Conservation (phyloP, 2,888 invertebrate genomes). For the Chrysotoxum bicinctum region DNA sequence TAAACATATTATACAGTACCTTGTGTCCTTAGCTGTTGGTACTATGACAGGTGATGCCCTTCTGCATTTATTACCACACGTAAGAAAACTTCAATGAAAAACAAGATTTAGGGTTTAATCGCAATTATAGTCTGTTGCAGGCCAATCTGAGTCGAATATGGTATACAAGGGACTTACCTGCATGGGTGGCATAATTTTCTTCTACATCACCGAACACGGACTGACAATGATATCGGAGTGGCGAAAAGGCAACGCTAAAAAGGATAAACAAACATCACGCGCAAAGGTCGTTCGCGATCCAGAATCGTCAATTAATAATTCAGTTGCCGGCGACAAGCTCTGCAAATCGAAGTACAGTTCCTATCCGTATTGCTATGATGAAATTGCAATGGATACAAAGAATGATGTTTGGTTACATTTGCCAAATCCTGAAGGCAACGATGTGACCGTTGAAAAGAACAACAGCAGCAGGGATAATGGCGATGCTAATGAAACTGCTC, state of each 20-base stretch:
- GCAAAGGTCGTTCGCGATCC: slow-evolving; percentile 88
- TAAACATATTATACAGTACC: slow-evolving; percentile 93
- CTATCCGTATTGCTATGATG: slow-evolving; percentile 93
- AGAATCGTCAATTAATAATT: slow-evolving; percentile 80
- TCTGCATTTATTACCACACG: slow-evolving; percentile 95
- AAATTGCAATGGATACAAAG: slow-evolving; percentile 89
- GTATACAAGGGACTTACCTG: slow-evolving; percentile 92
- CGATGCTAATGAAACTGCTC: slow-evolving; percentile 77
- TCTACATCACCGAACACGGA: slow-evolving; percentile 93
- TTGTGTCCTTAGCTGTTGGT: slow-evolving; percentile 96
- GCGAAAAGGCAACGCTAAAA: slow-evolving; percentile 88
- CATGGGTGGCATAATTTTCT: slow-evolving; percentile 90
- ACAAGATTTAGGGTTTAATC: background rate
- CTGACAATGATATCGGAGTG: slow-evolving; percentile 90
- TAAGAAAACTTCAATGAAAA: slow-evolving; percentile 79
- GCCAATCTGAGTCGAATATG: slow-evolving; percentile 84
- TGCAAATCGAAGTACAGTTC: slow-evolving; percentile 95
- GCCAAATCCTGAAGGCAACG: slow-evolving; percentile 74
- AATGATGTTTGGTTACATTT: slow-evolving; percentile 83
- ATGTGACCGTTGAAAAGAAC: slow-evolving; percentile 64
- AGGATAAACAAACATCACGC: slow-evolving; percentile 85
- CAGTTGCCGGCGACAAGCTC: slow-evolving; percentile 83
- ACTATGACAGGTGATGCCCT: slow-evolving; percentile 95
- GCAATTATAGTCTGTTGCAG: slow-evolving; percentile 77
- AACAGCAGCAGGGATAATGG: slow-evolving; percentile 60